Evolutionary conservation across 2,888 invertebrate species (phyloP).

Genomic region (Tetragonula carbonaria): DNA sequence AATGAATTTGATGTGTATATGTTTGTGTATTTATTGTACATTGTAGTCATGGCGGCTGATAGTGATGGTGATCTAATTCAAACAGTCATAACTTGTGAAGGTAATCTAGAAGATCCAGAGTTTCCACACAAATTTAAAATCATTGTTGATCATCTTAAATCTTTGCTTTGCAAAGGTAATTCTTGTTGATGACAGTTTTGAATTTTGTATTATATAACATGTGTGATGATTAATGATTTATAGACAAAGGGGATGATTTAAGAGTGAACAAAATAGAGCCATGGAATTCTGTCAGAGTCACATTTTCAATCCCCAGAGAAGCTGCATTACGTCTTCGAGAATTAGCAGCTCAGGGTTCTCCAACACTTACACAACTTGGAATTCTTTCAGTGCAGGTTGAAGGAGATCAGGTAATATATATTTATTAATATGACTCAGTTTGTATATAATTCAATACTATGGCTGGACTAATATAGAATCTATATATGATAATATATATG

Average conservation of each 20-base stretch:
- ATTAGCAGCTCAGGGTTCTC: constrained; percentile 95
- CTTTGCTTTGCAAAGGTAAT: constrained; percentile 90
- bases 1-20: constrained; percentile 1
- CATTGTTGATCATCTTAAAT: constrained; percentile 91
- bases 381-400: constrained; percentile 98
- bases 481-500: not conserved
- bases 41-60: constrained; percentile 91
- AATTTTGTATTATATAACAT: not conserved
- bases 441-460: not conserved
- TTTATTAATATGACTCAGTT: constrained; percentile 3
- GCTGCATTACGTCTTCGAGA: constrained; percentile 96
- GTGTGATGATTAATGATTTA: constrained; percentile 48
- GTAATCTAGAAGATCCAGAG: constrained; percentile 94
- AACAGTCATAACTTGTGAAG: constrained; percentile 96
- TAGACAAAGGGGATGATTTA: constrained; percentile 85
- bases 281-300: constrained; percentile 99
- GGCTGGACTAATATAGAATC: not conserved
- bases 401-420: constrained; percentile 90
- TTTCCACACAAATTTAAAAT: constrained; percentile 92
- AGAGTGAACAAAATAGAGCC: constrained; percentile 94
- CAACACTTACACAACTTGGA: constrained; percentile 95
- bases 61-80: constrained; percentile 91
- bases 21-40: constrained; percentile 33
- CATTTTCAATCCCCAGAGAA: constrained; percentile 98
- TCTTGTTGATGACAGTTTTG: constrained; percentile 13